Base-by-base conservation (phyloP, 2,888 invertebrate genomes). In the Catocala nupta region DNA sequence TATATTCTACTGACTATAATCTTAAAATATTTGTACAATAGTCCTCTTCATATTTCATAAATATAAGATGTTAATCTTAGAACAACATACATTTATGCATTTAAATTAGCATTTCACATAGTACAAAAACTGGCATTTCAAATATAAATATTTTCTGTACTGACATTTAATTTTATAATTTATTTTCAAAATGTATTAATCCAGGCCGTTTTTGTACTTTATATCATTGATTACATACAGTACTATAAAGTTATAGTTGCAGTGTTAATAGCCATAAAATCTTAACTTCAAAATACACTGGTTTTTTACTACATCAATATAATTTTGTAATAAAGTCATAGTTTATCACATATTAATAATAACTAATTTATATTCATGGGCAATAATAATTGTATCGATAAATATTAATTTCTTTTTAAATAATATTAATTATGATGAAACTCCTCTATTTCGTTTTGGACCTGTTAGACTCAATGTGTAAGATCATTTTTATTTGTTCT, bases 11-110 rank as follows among this genome's bases (percentile, higher is more conserved):
- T 83, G 78, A 83, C 79, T 82, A 81, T 81, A 81, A 70, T 77
- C 83, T 83, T 84, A 86, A 74, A 80, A 77, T 84, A 87, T 87
- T 87, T 88, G 87, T 87, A 88, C 87, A 88, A 81, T 78, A 84
- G 72, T 81, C 78, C 62, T 75, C 69, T 75, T 78, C 73, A 53
- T 63, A 59, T 62, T 44, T 62, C 70, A 75, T 77, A 73, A 59
- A 65, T 59, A 70, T 71, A 71, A 74, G 63, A 70, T 74, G 60
- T 72, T 73, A 75, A 75, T 71, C 63, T 77, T 75, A 82, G 50
- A 72, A 70, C 56, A 67, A 68, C 70, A 70, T 66, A 73, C 55
- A 70, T 73, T 60, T 56, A 76, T 73, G 72, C 68, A 70, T 75
- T 66, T 72, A 50, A 68, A 71, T 73, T 78, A 76, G 75, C 71